Evolutionary conservation across 1,140 invertebrate species (phyloP).

Genomic region (Laodelphax striatellus): DNA sequence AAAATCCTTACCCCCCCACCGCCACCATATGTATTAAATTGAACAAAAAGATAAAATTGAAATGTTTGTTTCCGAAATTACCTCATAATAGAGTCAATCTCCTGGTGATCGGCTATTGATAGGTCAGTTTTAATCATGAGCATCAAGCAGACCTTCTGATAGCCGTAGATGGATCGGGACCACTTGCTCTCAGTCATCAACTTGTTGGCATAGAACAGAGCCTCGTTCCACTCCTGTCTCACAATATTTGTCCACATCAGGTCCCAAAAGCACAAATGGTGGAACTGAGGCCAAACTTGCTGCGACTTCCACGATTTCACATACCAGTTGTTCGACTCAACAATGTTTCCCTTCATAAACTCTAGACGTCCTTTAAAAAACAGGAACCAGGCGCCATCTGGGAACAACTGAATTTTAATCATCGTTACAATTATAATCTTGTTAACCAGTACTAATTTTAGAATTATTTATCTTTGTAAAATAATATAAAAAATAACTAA

Average conservation of each 20-base stretch:
- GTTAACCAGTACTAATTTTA: too few relatives aligned
- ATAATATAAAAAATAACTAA: too few relatives aligned
- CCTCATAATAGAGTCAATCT: conserved; percentile 47
- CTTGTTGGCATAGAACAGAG: conserved; percentile 55
- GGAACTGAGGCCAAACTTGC: conserved; percentile 82
- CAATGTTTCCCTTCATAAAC: conserved; percentile 67
- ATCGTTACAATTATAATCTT: too few relatives aligned
- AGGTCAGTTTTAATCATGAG: conserved; percentile 52
- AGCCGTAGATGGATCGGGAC: conserved; percentile 84
- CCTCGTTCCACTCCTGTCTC: conserved; percentile 55
- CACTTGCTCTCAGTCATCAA: conserved; percentile 73
- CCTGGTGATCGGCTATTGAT: conserved; percentile 35
- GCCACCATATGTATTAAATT: too few relatives aligned
- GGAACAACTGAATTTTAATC: conserved; percentile 41
- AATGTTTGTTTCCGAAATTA: too few relatives aligned
- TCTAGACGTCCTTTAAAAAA: conserved; percentile 82
- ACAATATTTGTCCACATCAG: conserved; percentile 74
- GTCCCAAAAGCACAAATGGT: conserved; percentile 94
- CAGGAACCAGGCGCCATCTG: conserved; percentile 82
- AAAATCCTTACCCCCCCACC: too few relatives aligned
- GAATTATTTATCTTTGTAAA: too few relatives aligned
- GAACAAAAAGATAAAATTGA: too few relatives aligned
- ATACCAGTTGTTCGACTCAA: conserved; percentile 64
- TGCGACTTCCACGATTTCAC: conserved; percentile 75
- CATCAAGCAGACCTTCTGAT: conserved; percentile 74